These are phyloP conservation scores for Troglohyphantes excavatus DNA, from an alignment of 2,888 invertebrate genomes.

Conservation along the genomic window DNA sequence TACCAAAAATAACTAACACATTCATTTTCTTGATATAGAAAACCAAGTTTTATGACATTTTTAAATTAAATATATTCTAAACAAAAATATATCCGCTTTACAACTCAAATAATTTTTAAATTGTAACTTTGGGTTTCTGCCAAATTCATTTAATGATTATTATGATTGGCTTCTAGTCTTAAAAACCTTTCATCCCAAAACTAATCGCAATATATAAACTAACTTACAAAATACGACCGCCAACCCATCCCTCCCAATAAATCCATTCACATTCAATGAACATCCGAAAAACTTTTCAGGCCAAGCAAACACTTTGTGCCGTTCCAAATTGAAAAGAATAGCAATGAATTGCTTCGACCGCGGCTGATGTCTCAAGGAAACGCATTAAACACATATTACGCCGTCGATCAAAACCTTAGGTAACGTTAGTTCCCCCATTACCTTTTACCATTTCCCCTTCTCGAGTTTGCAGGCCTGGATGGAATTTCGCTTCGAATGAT, in stretches of 20 bases:
- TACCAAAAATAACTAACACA: no score
- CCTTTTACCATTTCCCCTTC: slow-evolving; percentile 41
- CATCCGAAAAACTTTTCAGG: not conserved
- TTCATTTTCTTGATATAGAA: no score
- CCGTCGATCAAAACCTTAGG: slow-evolving; percentile 50
- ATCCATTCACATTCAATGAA: not conserved
- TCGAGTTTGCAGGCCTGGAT: not conserved
- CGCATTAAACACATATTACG: slow-evolving; percentile 65
- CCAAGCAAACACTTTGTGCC: not conserved
- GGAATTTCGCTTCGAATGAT: slow-evolving; percentile 41
- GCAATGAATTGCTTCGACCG: slow-evolving; percentile 11
- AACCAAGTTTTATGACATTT: no score
- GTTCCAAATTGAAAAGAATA: slow-evolving; percentile 35
- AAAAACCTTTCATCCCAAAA: no score
- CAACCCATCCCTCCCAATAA: not conserved
- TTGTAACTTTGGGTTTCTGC: no score
- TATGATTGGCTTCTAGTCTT: no score
- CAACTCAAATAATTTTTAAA: no score
- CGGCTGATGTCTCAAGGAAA: slow-evolving; percentile 40
- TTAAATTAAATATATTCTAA: no score
- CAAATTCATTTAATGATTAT: no score
- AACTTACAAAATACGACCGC: no score
- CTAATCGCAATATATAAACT: no score
- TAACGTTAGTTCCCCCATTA: slow-evolving; percentile 10
- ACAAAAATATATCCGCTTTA: no score